Base-by-base conservation (phyloP, 2,797 vertebrate species). In the Pagetopsis macropterus region DNA sequence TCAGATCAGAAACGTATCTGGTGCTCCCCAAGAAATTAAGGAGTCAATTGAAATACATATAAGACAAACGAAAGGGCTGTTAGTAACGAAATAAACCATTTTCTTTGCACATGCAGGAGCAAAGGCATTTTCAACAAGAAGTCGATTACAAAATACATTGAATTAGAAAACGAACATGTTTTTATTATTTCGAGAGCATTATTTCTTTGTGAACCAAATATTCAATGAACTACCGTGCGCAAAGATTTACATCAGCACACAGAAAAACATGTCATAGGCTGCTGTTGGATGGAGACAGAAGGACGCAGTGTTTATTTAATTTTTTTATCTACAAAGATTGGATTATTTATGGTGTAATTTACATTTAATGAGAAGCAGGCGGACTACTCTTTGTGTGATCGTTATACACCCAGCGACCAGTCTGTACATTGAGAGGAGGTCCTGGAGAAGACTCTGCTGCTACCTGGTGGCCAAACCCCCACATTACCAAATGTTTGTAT, bases 261-360 rank as follows among this genome's bases (percentile, higher is more conserved):
- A 48, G 52, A 31, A 40, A 52, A 72, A 43, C 37, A 50, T 41
- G 55, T 43, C 45, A 48, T 6, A 49, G 23, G 2, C 44, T 51
- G 60, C 71, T 54, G 71, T 76, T 74, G 65, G 52, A 70, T 31
- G 23, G 60, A 51, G 41, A 62, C 57, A 51, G 72, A 60, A 70
- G 58, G 46, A 69, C 41, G 13, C 14, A 44, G 17, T 75, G 75
- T 81, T 91, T 81, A 77, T 80, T 74, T 81, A 10, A 65, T 72
- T 55, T 5, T 21, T 75, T 56, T 40, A 67, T 31, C 77, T 68
- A 57, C 74, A 67, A 51, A 82, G 82, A 83, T 75, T 84, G 61
- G 75, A 83, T 84, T 79, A 85, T 84, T 87, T 85, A 81, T 79
- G 74, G 67, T 80, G 50, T 72, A 79, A 81, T 52, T 80, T 83